Conservation (phyloP, 1,140 invertebrate genomes). For the Drosophila carrolli region DNA sequence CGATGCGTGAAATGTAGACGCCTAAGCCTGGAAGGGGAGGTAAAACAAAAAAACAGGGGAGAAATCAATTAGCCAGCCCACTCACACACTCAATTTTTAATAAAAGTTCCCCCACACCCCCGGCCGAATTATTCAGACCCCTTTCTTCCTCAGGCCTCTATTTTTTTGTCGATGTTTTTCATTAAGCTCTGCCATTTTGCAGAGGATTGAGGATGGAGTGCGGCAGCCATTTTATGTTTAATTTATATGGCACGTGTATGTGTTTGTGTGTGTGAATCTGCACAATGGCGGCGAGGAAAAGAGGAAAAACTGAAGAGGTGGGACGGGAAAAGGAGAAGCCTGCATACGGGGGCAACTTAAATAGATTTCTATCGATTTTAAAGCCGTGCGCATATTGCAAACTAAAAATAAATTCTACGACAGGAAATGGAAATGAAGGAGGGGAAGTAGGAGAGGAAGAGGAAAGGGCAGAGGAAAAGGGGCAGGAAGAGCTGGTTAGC, state of each 20-base stretch:
- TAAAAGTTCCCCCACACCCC: conserved; percentile 39
- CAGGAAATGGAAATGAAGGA: conserved; percentile 49
- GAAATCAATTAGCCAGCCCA: conserved; percentile 69
- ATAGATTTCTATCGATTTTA: conserved; percentile 82
- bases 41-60: too few relatives aligned
- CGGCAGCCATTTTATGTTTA: conserved; percentile 76
- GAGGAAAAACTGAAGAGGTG: conserved; percentile 15
- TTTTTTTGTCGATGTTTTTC: conserved; percentile 53
- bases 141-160: conserved; percentile 9
- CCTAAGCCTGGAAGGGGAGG: conserved; percentile 88
- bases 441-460: not conserved
- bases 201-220: conserved; percentile 39
- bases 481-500: conserved; percentile 41
- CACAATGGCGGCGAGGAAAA: conserved; percentile 29
- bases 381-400: conserved; percentile 66
- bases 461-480: not conserved
- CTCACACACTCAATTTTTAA: conserved; percentile 61
- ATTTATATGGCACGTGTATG: conserved; percentile 71
- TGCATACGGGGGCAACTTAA: conserved; percentile 67
- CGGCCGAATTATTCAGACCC: not conserved
- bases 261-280: conserved; percentile 20
- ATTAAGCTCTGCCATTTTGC: conserved; percentile 51
- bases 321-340: conserved; percentile 11
- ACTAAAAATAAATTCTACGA: conserved; percentile 74
- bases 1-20: conserved; percentile 94